Conservation (phyloP, 2,113 vertebrate species). For the Dissostichus mawsoni region DNA sequence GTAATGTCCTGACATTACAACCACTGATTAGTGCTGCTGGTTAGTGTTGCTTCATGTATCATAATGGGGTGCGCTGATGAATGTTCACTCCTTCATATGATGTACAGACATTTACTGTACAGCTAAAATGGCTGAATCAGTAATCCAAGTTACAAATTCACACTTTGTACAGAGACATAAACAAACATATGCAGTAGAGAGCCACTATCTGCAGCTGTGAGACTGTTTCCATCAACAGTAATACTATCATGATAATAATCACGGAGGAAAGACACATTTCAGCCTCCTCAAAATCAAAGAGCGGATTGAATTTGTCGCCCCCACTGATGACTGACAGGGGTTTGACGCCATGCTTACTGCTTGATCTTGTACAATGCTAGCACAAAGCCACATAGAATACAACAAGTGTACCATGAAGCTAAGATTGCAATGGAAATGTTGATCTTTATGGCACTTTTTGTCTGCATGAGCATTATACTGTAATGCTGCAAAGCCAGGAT, state of each 20-base stretch:
- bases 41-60: background rate
- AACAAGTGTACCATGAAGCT: background rate
- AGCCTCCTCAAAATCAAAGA: conserved; percentile 37
- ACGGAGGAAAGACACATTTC: conserved; percentile 37
- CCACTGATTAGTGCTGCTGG: background rate
- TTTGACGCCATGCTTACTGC: background rate
- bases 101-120: background rate
- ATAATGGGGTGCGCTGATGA: background rate
- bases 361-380: background rate
- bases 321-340: conserved; percentile 13
- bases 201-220: conserved; percentile 18
- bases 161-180: background rate
- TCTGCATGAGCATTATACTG: background rate
- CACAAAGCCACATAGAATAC: background rate
- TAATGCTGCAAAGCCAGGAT: background rate
- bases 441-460: background rate
- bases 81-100: background rate
- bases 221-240: conserved; percentile 28
- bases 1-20: background rate
- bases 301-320: conserved; percentile 14
- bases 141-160: background rate
- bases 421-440: background rate
- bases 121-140: background rate
- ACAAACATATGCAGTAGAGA: background rate
- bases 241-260: background rate